Evolutionary conservation across 2,888 invertebrate species (phyloP), one percentile per base, ranked within the genome.

Genomic region (Eulithis testata): DNA sequence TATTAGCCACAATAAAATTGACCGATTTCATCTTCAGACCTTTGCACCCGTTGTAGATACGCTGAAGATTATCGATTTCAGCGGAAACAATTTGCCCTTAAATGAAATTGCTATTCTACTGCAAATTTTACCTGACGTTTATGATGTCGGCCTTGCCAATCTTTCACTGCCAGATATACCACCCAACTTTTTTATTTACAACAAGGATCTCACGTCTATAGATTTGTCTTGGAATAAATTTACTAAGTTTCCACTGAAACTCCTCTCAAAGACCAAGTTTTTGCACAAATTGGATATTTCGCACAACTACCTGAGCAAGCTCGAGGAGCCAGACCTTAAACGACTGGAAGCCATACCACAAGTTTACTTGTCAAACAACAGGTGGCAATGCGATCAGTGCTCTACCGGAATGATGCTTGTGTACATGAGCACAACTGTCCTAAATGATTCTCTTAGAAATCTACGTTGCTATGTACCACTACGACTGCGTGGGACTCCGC

Each of bases 171-270:
- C 91, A 5, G 91, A 93, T 8, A 79, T 95, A 53, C 95, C 95
- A 0, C 84, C 90, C 1, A 94, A 94, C 72, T 90, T 95, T 71
- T 93, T 96, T 68, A 94, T 90, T 0, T 93, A 94, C 73, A 94
- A 95, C 73, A 93, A 94, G 44, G 94, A 94, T 73, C 85, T 97
- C 67, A 93, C 94, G 63, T 93, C 94, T 68, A 89, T 97, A 70
- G 96, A 97, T 88, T 87, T 97, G 76, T 96, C 96, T 43, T 94
- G 95, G 79, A 97, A 97, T 88, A 94, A 95, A 80, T 90, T 97
- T 63, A 90, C 87, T 0, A 91, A 88, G 56, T 90, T 96, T 73
- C 94, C 94, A 9, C 90, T 90, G 43, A 94, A 94, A 74, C 85
- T 94, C 54, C 83, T 96, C 0, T 86, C 90, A 2, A 93, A 94